These are phyloP conservation scores for Rhinichthys osculus DNA, from an alignment of 2,797 vertebrate genomes.

Conservation along the genomic window DNA sequence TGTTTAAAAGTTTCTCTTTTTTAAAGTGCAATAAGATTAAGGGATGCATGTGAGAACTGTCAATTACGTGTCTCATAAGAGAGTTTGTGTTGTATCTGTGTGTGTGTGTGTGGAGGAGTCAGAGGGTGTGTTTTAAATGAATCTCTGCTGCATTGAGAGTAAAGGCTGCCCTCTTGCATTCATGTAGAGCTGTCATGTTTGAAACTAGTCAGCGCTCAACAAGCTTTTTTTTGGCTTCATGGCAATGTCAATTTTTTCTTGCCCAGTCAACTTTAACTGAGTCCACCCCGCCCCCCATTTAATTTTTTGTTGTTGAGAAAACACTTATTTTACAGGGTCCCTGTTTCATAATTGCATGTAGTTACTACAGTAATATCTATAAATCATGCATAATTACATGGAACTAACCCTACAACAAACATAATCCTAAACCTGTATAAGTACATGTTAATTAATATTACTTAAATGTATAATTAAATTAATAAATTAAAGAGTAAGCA, in stretches of 20 bases:
- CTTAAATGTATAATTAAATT: too few relatives aligned
- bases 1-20: background rate
- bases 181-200: background rate
- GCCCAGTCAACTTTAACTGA: background rate
- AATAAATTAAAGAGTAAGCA: too few relatives aligned
- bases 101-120: background rate
- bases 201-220: background rate
- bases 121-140: constrained; percentile 9
- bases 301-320: too few relatives aligned
- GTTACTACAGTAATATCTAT: too few relatives aligned
- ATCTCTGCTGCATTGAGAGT: constrained; percentile 3
- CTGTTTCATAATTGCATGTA: too few relatives aligned
- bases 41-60: background rate
- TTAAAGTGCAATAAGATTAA: background rate
- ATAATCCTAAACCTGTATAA: too few relatives aligned
- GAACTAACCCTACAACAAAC: too few relatives aligned
- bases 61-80: background rate
- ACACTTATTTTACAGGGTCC: too few relatives aligned
- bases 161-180: constrained; percentile 14
- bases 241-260: background rate
- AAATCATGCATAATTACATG: too few relatives aligned
- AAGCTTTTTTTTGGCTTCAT: background rate
- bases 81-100: background rate
- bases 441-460: too few relatives aligned
- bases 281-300: too few relatives aligned